Conservation (phyloP, 2,113 vertebrate species). For the Pholis gunnellus region DNA sequence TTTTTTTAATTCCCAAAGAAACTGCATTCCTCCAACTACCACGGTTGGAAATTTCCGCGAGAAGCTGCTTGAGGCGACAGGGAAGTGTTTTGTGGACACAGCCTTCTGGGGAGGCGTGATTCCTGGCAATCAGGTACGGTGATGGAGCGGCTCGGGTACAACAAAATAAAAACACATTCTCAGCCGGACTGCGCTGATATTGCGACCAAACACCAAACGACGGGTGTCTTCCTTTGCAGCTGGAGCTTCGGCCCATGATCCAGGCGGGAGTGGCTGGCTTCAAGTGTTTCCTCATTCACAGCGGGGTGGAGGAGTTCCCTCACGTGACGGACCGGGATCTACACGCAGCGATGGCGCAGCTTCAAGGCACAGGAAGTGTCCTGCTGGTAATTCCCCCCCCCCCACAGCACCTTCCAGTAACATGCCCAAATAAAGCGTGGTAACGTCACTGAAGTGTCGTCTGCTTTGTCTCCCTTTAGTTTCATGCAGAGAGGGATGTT, state of each 20-base stretch:
- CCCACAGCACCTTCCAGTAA: not conserved
- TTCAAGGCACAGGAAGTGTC: conserved; percentile 85
- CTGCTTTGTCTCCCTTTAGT: conserved; percentile 71
- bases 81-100: conserved; percentile 86
- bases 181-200: not conserved
- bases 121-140: conserved; percentile 85
- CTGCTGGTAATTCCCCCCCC: conserved; percentile 80
- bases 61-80: conserved; percentile 78
- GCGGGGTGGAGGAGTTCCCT: conserved; percentile 88
- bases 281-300: conserved; percentile 89
- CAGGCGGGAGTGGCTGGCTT: conserved; percentile 87
- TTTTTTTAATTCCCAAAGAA: conserved; percentile 69
- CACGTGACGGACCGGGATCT: conserved; percentile 83
- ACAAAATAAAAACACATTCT: not conserved
- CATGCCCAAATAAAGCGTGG: not conserved
- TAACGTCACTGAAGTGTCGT: not conserved
- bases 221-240: conserved; percentile 58
- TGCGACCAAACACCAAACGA: not conserved
- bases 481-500: conserved; percentile 85
- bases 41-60: conserved; percentile 80
- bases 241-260: conserved; percentile 85
- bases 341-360: conserved; percentile 83
- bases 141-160: not conserved
- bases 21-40: conserved; percentile 86
- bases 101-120: conserved; percentile 90